Evolutionary conservation across 1,140 invertebrate genomes (phyloP), one percentile per base, ranked within the genome.

Genomic region (Bombus ignitus): DNA sequence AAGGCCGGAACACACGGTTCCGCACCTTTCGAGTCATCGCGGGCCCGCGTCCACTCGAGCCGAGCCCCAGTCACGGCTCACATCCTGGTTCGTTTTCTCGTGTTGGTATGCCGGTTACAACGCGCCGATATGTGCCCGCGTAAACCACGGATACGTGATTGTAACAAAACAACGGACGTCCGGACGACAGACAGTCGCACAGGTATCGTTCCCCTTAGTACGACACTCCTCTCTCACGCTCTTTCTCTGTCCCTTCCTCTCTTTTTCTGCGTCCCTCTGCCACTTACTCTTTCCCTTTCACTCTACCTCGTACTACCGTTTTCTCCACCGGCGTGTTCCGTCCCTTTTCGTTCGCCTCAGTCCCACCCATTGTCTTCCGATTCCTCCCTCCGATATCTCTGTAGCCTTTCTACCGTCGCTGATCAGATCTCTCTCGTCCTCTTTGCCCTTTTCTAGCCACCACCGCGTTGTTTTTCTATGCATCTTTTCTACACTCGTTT

Each of bases 141-240:
- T 92, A 88, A 86, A 86, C 39, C 72, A 87, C 88, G 89, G 93
- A 94, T 94, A 93, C 94, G 94, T 95, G 94, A 95, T 95, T 94
- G 89, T 93, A 95, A 95, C 94, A 95, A 95, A 94, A 94, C 94
- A 95, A 90, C 94, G 94, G 94, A 95, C 92, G 92, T 95, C 94
- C 94, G 94, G 94, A 95, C 92, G 90, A 84, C 92, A 82, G 88
- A 94, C 94, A 95, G 94, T 95, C 94, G 92, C 94, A 95, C 94
- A 95, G 94, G 94, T 95, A 95, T 95, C 94, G 93, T 91, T 90
- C 91, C 87, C 85, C 83, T 90, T 87, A 80, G 42, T 78, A 78
- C 73, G 73, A 57, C 81, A 85, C 88, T 84, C 88, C 85, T 85
- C 88, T 87, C 87, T 87, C 87, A 77, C 87, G 85, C 86, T 74